Evolutionary conservation across 2,113 vertebrate genomes (phyloP).

Genomic region (Zootoca vivipara): DNA sequence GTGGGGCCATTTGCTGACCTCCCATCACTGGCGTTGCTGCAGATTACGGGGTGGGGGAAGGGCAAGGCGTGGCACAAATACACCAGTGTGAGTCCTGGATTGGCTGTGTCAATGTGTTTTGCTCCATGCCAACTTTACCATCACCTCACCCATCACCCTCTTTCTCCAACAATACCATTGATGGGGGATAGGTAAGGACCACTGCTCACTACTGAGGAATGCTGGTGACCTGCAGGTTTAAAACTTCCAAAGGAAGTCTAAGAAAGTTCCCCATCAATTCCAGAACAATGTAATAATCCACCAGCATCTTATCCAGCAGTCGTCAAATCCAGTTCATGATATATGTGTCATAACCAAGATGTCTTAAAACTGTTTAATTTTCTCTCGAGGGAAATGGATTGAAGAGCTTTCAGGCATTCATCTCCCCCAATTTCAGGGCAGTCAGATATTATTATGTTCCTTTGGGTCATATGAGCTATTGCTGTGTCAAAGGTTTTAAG

Average conservation of each 20-base stretch:
- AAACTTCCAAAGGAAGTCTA: not conserved
- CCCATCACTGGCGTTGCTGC: too few relatives aligned
- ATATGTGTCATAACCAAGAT: slow-evolving; percentile 13
- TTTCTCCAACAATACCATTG: too few relatives aligned
- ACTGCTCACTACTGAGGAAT: too few relatives aligned
- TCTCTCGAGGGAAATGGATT: slow-evolving; percentile 24
- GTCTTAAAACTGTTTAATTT: not conserved
- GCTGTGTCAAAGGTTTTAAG: slow-evolving; percentile 57
- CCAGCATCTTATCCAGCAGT: not conserved
- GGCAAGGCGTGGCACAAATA: too few relatives aligned
- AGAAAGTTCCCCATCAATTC: slow-evolving; percentile 15
- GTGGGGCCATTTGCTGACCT: too few relatives aligned
- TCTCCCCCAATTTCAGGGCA: slow-evolving; percentile 52
- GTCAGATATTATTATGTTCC: slow-evolving; percentile 22
- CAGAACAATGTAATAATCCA: not conserved
- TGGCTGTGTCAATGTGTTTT: too few relatives aligned
- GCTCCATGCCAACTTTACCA: too few relatives aligned
- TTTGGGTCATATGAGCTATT: slow-evolving; percentile 47
- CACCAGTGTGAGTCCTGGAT: too few relatives aligned
- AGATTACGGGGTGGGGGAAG: too few relatives aligned
- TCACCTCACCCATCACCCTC: too few relatives aligned
- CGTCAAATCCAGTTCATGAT: slow-evolving; percentile 1
- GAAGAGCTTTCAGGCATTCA: slow-evolving; percentile 9
- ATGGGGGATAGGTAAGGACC: too few relatives aligned
- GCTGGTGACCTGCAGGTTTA: not conserved